Evolutionary conservation across 2,797 vertebrate genomes (phyloP).

Genomic region (Moxostoma hubbsi): DNA sequence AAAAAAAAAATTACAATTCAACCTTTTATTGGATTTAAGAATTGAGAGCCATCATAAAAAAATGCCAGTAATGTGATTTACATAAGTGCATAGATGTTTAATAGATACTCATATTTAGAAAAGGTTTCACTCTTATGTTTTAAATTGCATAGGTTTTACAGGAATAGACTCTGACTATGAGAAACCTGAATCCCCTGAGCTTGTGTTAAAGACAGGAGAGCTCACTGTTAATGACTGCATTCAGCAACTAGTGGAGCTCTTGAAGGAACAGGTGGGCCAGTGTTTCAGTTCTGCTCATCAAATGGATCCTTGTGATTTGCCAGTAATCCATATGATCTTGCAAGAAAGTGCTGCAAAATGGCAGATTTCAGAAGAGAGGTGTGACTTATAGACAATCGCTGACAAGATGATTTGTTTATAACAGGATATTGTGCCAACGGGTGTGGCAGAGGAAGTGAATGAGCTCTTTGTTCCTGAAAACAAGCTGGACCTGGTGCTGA

Average conservation of each 20-base stretch:
- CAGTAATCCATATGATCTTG: background rate
- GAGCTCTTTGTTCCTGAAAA: constrained; percentile 94
- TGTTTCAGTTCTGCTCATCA: background rate
- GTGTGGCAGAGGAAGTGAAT: constrained; percentile 83
- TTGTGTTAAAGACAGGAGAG: constrained; percentile 90
- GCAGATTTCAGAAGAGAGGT: too few relatives aligned
- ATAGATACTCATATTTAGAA: too few relatives aligned
- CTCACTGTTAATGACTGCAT: constrained; percentile 89
- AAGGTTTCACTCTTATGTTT: background rate
- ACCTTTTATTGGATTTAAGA: background rate
- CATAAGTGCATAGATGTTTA: background rate
- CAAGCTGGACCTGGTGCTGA: constrained; percentile 78
- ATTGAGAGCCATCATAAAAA: background rate
- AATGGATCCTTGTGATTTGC: background rate
- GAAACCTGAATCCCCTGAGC: constrained; percentile 86
- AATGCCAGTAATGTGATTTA: background rate
- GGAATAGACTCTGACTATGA: constrained; percentile 96
- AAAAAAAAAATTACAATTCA: too few relatives aligned
- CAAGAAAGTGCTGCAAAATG: background rate
- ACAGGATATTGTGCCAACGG: constrained; percentile 89
- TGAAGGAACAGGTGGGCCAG: constrained; percentile 83
- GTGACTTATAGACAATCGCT: background rate
- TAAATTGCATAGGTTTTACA: constrained; percentile 85
- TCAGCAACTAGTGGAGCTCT: constrained; percentile 87
- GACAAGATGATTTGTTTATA: constrained; percentile 24